Base-by-base conservation (phyloP, 2,888 invertebrate genomes). In the Lithophane socia region DNA sequence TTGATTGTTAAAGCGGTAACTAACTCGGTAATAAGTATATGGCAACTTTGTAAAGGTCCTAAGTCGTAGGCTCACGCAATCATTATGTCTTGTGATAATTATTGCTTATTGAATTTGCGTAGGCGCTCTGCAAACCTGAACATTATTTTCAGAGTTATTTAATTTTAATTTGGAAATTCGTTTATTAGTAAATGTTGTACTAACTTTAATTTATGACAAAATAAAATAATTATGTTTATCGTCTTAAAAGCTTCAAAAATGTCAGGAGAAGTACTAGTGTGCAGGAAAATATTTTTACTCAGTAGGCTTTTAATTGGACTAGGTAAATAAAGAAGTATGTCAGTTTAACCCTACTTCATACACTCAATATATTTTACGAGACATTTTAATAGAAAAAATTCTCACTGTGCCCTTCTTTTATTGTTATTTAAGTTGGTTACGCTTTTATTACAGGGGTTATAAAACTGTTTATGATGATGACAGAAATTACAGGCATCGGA, bases 391-490 rank as follows among this genome's bases (percentile, higher is more conserved):
- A 81, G 73, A 78, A 76, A 76, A 82, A 67, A 75, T 42, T 86
- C 79, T 70, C 80, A 75, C 77, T 72, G 81, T 56, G 47, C 63
- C 58, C n/a, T 83, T 54, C 73, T 65, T 78, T 87, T 83, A 85
- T 82, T 79, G 78, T 83, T 83, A 79, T 88, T 86, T 81, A 79
- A 29, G 85, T 82, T 78, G 79, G 73, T 73, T 82, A 79, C 73
- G 71, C 71, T 86, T 88, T 87, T 86, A 87, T 84, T 84, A 80
- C 75, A 37, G 37, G 54, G 49, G 85, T 69, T 76, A 82, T 87
- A 88, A 87, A 83, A 83, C 82, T 74, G 72, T 83, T 87, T 88
- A 88, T 83, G 82, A 82, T 82, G 85, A 85, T 84, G 80, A 79
- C 75, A 73, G 70, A 79, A 77, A 88, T 85, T 83, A 84, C 74